Base-by-base conservation (phyloP, 2,113 vertebrate genomes). In the Phalacrocorax carbo region DNA sequence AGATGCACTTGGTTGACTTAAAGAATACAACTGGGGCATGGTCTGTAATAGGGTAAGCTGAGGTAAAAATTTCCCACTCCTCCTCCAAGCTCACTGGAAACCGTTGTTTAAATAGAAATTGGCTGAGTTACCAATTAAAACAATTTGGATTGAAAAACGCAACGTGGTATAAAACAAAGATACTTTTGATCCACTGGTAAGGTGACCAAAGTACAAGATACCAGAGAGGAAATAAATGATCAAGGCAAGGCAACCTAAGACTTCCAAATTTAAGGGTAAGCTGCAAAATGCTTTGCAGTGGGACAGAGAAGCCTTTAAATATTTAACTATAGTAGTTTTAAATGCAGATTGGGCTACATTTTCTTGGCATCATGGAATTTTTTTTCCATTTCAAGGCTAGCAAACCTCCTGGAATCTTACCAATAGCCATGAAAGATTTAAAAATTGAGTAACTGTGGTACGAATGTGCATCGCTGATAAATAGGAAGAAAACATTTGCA, bases 381-480 rank as follows among this genome's bases (percentile, higher is more conserved):
- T 81, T 44, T 96, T 97, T 96, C 97, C 97, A 97, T 98, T 98
- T 98, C 96, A 97, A 98, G 97, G 97, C 97, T 98, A 98, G 96
- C 96, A 97, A 98, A 97, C 94, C 90, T 97, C 94, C 92, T 98
- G 98, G 98, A 98, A 97, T 97, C 95, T 96, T 97, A 98, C 97
- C 97, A 98, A 97, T 95, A 98, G 82, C 96, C 96, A 97, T 94
- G 97, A 86, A 94, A 96, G 71, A 91, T 98, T 98, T 96, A 96
- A 98, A 95, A 98, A 97, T 81, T 97, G 95, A 97, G 96, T 96
- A 98, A 97, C 94, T 97, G 97, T 96, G 97, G 96, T 98, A 96
- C 98, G 97, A 97, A 94, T 96, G 96, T 95, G 94, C 93, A 82
- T 71, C 93, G 90, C 49, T 97, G 95, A 97, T 98, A 98, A 98